Percentiles rank a stretch among this genome's conserved stretches.
These are phyloP conservation scores for Gastracanthus pulcherrimus DNA, from an alignment of 2,888 invertebrate genomes.

Conservation along the genomic window DNA sequence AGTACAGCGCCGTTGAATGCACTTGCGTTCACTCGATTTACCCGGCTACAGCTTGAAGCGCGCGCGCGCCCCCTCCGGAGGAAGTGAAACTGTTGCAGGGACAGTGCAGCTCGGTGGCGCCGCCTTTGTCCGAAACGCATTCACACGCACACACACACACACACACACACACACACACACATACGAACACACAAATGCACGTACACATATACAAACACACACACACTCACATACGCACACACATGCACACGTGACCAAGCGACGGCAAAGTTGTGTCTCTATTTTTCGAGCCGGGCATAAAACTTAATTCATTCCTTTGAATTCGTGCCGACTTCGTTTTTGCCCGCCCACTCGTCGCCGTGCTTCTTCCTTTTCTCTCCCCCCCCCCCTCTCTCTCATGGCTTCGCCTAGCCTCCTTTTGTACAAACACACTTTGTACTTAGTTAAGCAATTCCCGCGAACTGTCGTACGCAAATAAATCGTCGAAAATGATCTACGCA, in stretches of 20 bases:
- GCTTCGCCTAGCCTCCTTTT: not conserved
- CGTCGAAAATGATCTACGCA: not conserved
- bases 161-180: not conserved
- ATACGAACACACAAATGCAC: not conserved
- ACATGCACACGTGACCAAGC: not conserved
- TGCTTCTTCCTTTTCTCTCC: not conserved
- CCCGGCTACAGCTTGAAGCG: slow-evolving; percentile 32
- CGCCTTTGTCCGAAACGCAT: slow-evolving; percentile 46
- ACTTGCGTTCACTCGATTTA: slow-evolving; percentile 50
- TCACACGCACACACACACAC: not conserved
- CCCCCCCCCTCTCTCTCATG: not conserved
- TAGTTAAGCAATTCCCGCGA: slow-evolving; percentile 28
- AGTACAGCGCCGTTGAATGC: slow-evolving; percentile 26
- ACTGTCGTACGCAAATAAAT: slow-evolving; percentile 1
- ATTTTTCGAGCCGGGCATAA: slow-evolving; percentile 48
- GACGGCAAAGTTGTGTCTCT: slow-evolving; percentile 37
- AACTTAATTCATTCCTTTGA: slow-evolving; percentile 56
- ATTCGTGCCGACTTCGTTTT: slow-evolving; percentile 35
- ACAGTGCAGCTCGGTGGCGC: slow-evolving; percentile 48
- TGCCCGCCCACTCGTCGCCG: too few species aligned
- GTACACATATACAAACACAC: not conserved
- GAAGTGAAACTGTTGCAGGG: slow-evolving; percentile 44
- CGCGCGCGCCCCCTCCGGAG: slow-evolving; percentile 11
- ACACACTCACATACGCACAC: not conserved
- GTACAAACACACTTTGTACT: not conserved